A percentile compares a stretch with the other conserved stretches of the same genome.
Conservation (phyloP, 92 coral and sea anemone genomes). For the Bergia sp. region DNA sequence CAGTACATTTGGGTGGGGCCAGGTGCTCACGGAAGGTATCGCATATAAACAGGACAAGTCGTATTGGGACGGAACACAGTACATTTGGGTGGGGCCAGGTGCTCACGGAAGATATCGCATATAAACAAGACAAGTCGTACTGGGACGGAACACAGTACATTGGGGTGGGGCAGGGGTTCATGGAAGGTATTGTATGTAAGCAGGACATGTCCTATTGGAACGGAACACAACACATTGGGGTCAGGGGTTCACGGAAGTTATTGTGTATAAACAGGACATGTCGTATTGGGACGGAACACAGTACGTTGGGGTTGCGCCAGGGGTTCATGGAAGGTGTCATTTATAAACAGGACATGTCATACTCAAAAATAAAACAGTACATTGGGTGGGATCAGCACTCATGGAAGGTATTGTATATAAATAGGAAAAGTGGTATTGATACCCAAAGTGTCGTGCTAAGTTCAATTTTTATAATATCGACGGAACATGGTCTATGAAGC, state of each 20-base stretch:
- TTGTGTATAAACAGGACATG: not conserved
- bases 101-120: conserved; percentile 72
- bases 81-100: conserved; percentile 84
- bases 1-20: conserved; percentile 83
- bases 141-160: conserved; percentile 48
- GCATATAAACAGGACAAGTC: not conserved
- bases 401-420: conserved; percentile 38
- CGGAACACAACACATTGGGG: no score
- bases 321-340: conserved; percentile 76
- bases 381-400: conserved; percentile 85
- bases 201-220: no score
- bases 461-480: no score
- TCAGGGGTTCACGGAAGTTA: conserved; percentile 52
- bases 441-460: not conserved
- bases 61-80: conserved; percentile 64
- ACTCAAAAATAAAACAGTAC: conserved; percentile 36
- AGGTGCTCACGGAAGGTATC: conserved; percentile 84
- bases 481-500: no score
- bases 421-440: conserved; percentile 39
- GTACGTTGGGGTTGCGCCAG: conserved; percentile 83
- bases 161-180: conserved; percentile 86
- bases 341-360: not conserved
- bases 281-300: conserved; percentile 59
- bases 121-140: not conserved
- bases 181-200: conserved; percentile 24